Percentiles rank a stretch among this genome's conserved stretches.
Conservation (phyloP, 2,797 vertebrate genomes). For the Takifugu rubripes region DNA sequence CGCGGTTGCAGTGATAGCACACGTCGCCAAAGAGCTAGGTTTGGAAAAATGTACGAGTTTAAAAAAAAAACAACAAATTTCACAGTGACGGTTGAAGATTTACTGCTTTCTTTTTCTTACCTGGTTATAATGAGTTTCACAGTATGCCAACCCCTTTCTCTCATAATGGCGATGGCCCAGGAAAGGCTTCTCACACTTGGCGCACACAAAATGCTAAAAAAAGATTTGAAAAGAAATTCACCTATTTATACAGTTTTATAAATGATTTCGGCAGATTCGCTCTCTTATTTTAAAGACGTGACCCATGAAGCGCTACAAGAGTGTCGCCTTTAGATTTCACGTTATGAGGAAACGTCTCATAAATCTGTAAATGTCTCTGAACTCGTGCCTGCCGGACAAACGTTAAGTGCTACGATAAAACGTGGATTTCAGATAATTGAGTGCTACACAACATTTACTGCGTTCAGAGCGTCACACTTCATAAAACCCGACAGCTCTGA, state of each 20-base stretch:
- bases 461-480: conserved; percentile 12
- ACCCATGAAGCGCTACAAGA: no score
- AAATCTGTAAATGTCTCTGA: neutral
- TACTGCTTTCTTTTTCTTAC: conserved; percentile 62
- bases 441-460: conserved; percentile 15
- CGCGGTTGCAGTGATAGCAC: conserved; percentile 98
- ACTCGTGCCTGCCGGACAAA: conserved; percentile 1
- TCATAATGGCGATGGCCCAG: conserved; percentile 98
- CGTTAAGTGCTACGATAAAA: conserved; percentile 10
- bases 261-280: neutral
- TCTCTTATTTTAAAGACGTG: neutral
- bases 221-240: conserved; percentile 42
- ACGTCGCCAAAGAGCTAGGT: conserved; percentile 94
- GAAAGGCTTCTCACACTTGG: conserved; percentile 93
- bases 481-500: conserved; percentile 22
- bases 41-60: neutral
- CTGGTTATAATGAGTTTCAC: conserved; percentile 99
- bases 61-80: no score
- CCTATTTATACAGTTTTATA: neutral
- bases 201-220: conserved; percentile 79
- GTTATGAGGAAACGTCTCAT: no score
- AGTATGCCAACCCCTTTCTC: conserved; percentile 96
- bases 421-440: conserved; percentile 27
- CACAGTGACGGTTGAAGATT: no score
- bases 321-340: no score